Evolutionary conservation across 2,113 vertebrate genomes (phyloP), one percentile per base, ranked within the genome.

Genomic region (Meriones unguiculatus): DNA sequence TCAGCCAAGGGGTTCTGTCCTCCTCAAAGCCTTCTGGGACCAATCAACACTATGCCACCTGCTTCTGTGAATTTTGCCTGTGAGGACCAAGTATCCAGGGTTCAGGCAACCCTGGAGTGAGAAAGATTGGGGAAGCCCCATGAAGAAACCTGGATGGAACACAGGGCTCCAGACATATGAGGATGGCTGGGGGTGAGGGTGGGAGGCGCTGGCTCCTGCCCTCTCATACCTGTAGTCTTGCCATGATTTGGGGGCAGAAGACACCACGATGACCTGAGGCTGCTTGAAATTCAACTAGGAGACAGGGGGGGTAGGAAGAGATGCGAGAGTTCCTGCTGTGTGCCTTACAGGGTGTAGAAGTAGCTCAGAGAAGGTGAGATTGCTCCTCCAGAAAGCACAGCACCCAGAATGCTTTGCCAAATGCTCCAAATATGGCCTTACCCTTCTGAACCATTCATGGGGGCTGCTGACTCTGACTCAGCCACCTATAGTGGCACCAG

Each of bases 361-460:
- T 25, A 15, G 38, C 65, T 81, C 94, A 64, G 87, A 86, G 54
- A 75, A 2, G 35, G 50, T 57, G 22, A 46, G 20, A 13, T 0
- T 50, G 59, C 72, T 14, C 62, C 72, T 14, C 62, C 62, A 38
- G 32, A 89, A 41, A 52, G 57, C 62, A 81, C 59, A 90, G 81
- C 57, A 32, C 28, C 4, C 3, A 1, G 50, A 62, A 57, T 38
- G 22, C 10, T 84, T 38, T 80, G 46, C 59, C 41, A 11, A 52
- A 9, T 59, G 35, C 50, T 90, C 22, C 69, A 41, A 25, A 52
- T 7, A 46, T 52, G 72, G 57, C 41, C 52, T 77, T 30, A 78
- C 2, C 5, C 6, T n/a, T 1, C 8, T 1, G 0, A 76, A 62
- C 5, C 6, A 41, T 30, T 59, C 62, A 35, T 50, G 7, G 4